Evolutionary conservation across 2,797 vertebrate species (phyloP), one percentile per base, ranked within the genome.

Genomic region (Eleutherodactylus coqui): DNA sequence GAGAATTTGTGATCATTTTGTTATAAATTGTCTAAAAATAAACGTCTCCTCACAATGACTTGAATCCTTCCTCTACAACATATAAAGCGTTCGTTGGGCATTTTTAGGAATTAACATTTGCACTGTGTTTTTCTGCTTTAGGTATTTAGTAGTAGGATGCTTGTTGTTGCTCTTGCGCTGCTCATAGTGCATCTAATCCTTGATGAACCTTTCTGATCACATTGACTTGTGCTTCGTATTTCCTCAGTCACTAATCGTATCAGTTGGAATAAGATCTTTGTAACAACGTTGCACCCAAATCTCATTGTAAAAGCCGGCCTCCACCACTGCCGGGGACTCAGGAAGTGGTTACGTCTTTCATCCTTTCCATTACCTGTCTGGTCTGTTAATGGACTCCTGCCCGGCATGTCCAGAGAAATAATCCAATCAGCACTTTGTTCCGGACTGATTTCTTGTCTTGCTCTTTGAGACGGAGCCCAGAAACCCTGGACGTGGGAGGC

Each of bases 301-400:
- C 27, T 80, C 13, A 49, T 45, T 36, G 45, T 64, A 51, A 32
- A 36, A 24, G 41, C 53, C 43, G 49, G 38, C 78, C 3, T 19
- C 11, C 78, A n/a, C 5, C 2, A 13, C 41, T 45, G 16, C 21
- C 14, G 1, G 6, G 60, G 58, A 34, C 60, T 58, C 76, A 60
- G 78, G 60, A 80, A 47, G 60, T 49, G 78, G 51, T 80, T 64
- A 45, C 27, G 60, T 16, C 78, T 64, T n/a, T 73, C 49, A 58
- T 76, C 41, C 72, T 60, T 85, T 78, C 83, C 83, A 85, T 85
- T 78, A 85, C 83, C 83, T 85, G 75, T 49, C 73, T 78, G 80
- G 14, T 36, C 29, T 2, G 29, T 32, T 76, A 85, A 85, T 85
- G 75, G 75, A 51, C 9, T 84, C 41, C 32, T 51, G 81, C 27